Conservation (phyloP, 2,113 vertebrate genomes). For the Nettapus auritus region DNA sequence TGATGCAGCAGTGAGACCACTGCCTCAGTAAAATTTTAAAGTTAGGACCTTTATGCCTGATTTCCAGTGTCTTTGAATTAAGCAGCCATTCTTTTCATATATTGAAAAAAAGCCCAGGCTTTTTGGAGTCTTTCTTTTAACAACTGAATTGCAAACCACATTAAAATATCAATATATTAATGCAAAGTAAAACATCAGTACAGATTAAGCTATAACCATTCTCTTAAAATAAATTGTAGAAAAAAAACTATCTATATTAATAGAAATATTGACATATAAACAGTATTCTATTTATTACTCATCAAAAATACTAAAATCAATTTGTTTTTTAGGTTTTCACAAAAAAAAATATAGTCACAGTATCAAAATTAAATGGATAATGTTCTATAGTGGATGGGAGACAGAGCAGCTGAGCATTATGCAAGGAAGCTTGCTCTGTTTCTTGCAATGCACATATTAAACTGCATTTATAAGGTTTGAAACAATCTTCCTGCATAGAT, state of each 20-base stretch:
- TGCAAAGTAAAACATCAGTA: not conserved
- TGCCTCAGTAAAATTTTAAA: not conserved
- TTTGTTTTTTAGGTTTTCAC: not conserved
- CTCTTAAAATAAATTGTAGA: not conserved
- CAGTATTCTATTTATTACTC: not conserved
- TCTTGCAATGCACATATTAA: not conserved
- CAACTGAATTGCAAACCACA: not conserved
- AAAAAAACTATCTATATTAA: not conserved
- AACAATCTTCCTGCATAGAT: not conserved
- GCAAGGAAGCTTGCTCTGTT: too few species aligned
- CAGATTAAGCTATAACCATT: not conserved
- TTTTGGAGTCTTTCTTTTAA: not conserved
- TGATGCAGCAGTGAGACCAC: not conserved
- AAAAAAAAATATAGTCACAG: not conserved
- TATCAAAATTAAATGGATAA: not conserved
- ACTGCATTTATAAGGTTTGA: not conserved
- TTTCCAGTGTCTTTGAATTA: not conserved
- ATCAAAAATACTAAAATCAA: not conserved
- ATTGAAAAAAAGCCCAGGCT: not conserved
- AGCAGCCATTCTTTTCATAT: not conserved
- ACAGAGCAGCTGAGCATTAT: not conserved
- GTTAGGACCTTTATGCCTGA: not conserved
- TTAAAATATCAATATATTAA: not conserved
- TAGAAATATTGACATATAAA: not conserved
- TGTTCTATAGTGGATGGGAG: not conserved